Base-by-base conservation (phyloP, 2,113 vertebrate species). In the Odontesthes bonariensis region DNA sequence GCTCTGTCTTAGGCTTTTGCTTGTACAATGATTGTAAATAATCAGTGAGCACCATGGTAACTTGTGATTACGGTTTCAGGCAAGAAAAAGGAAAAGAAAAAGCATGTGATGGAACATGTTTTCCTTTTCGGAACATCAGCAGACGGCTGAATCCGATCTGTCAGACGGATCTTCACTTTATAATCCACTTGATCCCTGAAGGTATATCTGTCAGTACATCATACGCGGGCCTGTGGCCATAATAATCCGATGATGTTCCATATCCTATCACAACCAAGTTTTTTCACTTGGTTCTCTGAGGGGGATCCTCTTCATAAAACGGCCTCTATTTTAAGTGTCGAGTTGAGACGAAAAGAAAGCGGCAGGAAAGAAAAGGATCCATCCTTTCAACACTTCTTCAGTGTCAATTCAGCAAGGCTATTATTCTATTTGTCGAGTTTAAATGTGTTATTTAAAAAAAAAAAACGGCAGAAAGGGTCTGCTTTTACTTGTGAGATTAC, bases 341-440 rank as follows among this genome's bases (percentile, higher is more conserved):
- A 44, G 42, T 47, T 42, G 4, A 61, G 71, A 72, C 64, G 63
- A 52, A 79, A 73, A 82, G 35, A 76, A 59, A 72, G 33, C 38
- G 44, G 11, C 68, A 76, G 69, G 47, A 58, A 66, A 77, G 42
- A 58, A 66, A 79, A 54, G 3, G 0, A 83, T 83, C 22, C 61
- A 77, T 88, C 63, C 85, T 58, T 63, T 53, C 84, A 77, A 86
- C 83, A 77, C 68, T 49, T 58, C 73, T 42, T 74, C 52, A 60
- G 53, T 38, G 31, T 47, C 19, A 49, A 19, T n/a, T 6, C 6
- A 49, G 4, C 14, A 49, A 49, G 1, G 17, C 19, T 49, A 0
- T 49, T n/a, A 19, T 49, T 2, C 7, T 38, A 2, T 38, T 8
- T 38, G 1, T 38, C 5, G 35, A 27, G 27, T 27, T 8, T 5